These are phyloP conservation scores for Orussus abietinus DNA, from an alignment of 1,140 invertebrate species.

Conservation along the genomic window DNA sequence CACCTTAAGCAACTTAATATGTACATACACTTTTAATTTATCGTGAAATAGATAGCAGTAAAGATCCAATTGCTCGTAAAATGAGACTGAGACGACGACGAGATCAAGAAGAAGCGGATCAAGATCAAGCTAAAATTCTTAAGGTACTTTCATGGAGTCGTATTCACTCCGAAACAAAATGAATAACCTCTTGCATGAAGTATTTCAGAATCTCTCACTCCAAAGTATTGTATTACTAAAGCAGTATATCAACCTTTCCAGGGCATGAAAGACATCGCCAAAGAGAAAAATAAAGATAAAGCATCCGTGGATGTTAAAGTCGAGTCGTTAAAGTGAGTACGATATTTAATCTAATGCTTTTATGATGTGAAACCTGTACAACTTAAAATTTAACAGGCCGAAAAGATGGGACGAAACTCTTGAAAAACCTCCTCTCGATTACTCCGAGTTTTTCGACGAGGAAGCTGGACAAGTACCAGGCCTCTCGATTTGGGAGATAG, in stretches of 20 bases:
- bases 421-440: slow-evolving; percentile 95
- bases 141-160: too few species aligned
- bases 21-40: too few species aligned
- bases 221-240: too few species aligned
- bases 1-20: too few species aligned
- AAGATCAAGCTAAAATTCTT: slow-evolving; percentile 91
- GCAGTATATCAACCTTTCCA: too few species aligned
- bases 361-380: too few species aligned
- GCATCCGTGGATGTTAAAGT: slow-evolving; percentile 60
- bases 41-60: slow-evolving; percentile 61
- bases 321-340: slow-evolving; percentile 64
- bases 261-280: slow-evolving; percentile 97
- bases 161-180: too few species aligned
- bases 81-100: slow-evolving; percentile 76
- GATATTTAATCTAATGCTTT: slow-evolving; percentile 17
- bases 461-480: slow-evolving; percentile 90
- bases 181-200: too few species aligned
- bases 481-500: slow-evolving; percentile 94
- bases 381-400: slow-evolving; percentile 57
- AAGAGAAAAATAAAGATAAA: slow-evolving; percentile 74
- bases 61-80: slow-evolving; percentile 92
- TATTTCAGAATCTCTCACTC: too few species aligned
- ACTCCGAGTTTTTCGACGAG: slow-evolving; percentile 98
- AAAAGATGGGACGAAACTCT: slow-evolving; percentile 91
- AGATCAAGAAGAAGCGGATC: slow-evolving; percentile 75